These are phyloP conservation scores for Archocentrus centrarchus DNA, from an alignment of 2,113 vertebrate genomes.

Conservation along the genomic window DNA sequence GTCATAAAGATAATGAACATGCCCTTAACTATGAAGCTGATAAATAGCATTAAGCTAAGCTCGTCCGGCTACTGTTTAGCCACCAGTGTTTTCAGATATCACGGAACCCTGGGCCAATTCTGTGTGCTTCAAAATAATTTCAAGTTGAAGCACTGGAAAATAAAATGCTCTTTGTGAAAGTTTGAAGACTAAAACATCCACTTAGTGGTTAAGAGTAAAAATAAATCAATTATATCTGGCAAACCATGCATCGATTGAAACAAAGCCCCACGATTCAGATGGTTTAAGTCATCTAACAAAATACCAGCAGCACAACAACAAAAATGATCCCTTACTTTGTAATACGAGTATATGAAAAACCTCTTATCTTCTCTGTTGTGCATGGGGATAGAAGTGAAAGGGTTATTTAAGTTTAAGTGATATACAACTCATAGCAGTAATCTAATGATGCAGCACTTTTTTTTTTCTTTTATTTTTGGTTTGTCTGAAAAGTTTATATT, in stretches of 20 bases:
- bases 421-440: background rate
- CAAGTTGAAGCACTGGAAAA: background rate
- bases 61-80: background rate
- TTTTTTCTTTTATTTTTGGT: no score
- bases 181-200: constrained; percentile 3
- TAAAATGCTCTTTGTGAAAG: constrained; percentile 1
- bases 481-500: background rate
- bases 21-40: background rate
- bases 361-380: background rate
- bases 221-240: background rate
- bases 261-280: background rate
- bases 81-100: background rate
- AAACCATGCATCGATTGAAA: constrained; percentile 10
- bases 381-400: background rate
- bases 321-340: background rate
- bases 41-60: background rate
- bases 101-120: background rate
- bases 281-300: background rate
- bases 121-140: background rate
- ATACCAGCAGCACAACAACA: background rate
- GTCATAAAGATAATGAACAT: background rate
- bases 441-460: background rate
- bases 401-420: background rate
- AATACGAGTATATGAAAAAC: background rate
- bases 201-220: constrained; percentile 7